Percentiles rank a stretch among this genome's conserved stretches.
These are phyloP conservation scores for Phasianus colchicus DNA, from an alignment of 2,113 vertebrate species.

Conservation along the genomic window DNA sequence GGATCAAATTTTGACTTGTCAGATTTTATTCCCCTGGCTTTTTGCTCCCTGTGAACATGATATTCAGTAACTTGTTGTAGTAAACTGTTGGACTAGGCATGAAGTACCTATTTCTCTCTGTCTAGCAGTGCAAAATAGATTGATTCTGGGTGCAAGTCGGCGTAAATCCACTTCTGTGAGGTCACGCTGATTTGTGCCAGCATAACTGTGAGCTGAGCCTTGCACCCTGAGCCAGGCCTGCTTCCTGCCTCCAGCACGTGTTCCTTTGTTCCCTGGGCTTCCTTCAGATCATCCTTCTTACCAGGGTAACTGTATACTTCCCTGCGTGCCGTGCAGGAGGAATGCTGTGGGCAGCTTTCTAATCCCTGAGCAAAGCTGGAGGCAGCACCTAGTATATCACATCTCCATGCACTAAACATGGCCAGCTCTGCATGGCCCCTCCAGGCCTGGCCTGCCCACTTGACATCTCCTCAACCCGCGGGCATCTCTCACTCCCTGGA, in stretches of 20 bases:
- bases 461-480: accelerated
- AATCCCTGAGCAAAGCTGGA: not conserved
- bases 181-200: not conserved
- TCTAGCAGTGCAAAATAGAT: not conserved
- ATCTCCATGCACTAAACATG: not conserved
- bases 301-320: not conserved
- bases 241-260: not conserved
- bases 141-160: accelerated
- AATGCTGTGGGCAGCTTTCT: not conserved
- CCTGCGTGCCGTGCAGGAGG: not conserved
- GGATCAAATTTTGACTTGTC: not conserved
- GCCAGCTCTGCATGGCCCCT: not conserved
- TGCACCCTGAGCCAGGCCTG: not conserved
- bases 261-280: not conserved
- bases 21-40: not conserved
- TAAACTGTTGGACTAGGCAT: not conserved
- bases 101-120: not conserved
- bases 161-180: not conserved
- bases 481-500: not conserved
- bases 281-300: constrained; percentile 25
- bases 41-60: not conserved
- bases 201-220: not conserved
- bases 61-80: not conserved
- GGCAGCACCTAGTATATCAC: not conserved
- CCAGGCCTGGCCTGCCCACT: accelerated